These are phyloP conservation scores for Etheostoma cragini DNA, from an alignment of 2,113 vertebrate species.

Conservation along the genomic window DNA sequence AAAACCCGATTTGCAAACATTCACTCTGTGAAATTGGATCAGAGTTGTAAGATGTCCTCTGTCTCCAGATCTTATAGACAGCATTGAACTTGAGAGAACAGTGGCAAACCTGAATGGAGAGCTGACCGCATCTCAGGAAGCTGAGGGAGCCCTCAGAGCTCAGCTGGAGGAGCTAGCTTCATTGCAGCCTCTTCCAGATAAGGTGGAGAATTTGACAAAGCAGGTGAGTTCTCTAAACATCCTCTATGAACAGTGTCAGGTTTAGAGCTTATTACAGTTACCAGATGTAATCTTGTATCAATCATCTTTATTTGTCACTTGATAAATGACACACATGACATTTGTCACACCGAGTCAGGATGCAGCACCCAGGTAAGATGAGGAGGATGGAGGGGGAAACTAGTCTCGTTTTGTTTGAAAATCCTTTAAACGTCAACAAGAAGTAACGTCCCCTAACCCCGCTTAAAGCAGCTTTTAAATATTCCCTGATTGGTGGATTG, in stretches of 20 bases:
- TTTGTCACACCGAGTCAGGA: too few species aligned
- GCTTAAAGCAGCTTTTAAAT: too few species aligned
- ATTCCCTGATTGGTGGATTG: not conserved
- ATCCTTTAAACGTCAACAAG: too few species aligned
- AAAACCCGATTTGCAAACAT: not conserved
- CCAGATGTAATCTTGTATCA: too few species aligned
- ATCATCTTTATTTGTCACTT: too few species aligned
- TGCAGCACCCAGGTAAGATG: too few species aligned
- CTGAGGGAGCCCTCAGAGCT: constrained; percentile 37
- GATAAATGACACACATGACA: too few species aligned
- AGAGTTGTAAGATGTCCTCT: not conserved
- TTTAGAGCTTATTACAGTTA: too few species aligned
- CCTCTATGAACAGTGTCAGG: not conserved
- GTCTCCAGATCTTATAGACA: constrained; percentile 78
- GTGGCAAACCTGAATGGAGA: constrained; percentile 81
- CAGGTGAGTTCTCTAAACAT: constrained; percentile 70
- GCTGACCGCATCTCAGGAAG: constrained; percentile 78
- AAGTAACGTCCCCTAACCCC: too few species aligned
- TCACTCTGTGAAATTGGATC: not conserved
- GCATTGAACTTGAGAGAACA: constrained; percentile 83
- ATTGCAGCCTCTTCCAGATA: constrained; percentile 54
- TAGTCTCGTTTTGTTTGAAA: too few species aligned
- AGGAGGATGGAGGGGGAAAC: too few species aligned
- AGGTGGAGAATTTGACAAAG: constrained; percentile 82
- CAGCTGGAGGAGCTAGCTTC: constrained; percentile 74